Conservation (phyloP, 2,888 invertebrate species). For the Teinopalpus imperialis region DNA sequence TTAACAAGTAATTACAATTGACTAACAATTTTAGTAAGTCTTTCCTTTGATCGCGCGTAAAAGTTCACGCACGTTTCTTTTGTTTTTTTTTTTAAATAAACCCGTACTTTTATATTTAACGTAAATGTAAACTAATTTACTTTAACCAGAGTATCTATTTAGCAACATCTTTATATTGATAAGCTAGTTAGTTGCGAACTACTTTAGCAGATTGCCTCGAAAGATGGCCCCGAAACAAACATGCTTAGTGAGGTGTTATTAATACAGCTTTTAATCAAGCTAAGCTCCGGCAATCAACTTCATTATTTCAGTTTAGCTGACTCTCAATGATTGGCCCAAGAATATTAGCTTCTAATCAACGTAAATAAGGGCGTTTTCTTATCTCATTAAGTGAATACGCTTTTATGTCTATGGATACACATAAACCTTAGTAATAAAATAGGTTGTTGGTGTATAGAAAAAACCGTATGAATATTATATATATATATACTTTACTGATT, state of each 20-base stretch:
- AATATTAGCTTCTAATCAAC: slow-evolving; percentile 22
- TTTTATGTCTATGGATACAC: slow-evolving; percentile 4
- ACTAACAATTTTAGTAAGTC: too few relatives aligned
- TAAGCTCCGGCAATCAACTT: slow-evolving; percentile 48
- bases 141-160: too few relatives aligned
- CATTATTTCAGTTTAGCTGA: slow-evolving; percentile 47
- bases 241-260: slow-evolving; percentile 47
- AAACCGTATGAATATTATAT: too few relatives aligned
- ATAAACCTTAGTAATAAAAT: too few relatives aligned
- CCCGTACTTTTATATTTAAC: too few relatives aligned
- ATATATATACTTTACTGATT: too few relatives aligned
- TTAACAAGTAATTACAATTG: too few relatives aligned
- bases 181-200: slow-evolving; percentile 11
- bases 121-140: too few relatives aligned
- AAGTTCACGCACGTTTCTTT: too few relatives aligned
- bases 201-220: slow-evolving; percentile 20
- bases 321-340: slow-evolving; percentile 23
- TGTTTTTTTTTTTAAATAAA: too few relatives aligned
- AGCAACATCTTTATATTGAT: slow-evolving; percentile 6
- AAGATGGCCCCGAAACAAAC: slow-evolving; percentile 30
- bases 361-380: slow-evolving; percentile 2
- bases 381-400: slow-evolving; percentile 1
- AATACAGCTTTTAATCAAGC: slow-evolving; percentile 60
- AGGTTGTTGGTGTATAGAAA: too few relatives aligned
- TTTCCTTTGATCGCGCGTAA: too few relatives aligned